Evolutionary conservation across 2,888 invertebrate genomes (phyloP), one percentile per base, ranked within the genome.

Genomic region (Callinectes sapidus): DNA sequence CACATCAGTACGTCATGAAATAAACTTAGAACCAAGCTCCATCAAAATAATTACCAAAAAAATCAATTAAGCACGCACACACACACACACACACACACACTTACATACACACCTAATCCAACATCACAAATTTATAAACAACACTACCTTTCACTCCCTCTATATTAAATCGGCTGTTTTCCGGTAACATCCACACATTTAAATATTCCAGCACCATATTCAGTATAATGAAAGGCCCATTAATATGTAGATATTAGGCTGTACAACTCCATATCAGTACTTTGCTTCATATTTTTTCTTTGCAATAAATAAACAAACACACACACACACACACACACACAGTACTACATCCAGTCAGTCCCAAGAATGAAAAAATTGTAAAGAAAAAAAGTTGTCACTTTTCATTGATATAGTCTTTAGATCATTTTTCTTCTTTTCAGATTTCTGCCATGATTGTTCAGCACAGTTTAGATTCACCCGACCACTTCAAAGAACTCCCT

Each of bases 61-160:
- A 39, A 39, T 85, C 23, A 18, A 8, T 18, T 0, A 85, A 2
- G 18, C 85, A 85, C 85, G 35, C 89, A 55, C 90, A 90, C 81
- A 81, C 81, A 89, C 89, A 32, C 71, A 66, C 71, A 66, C 66
- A 89, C 71, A 89, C 66, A 66, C 42, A 71, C 89, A 66, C 89
- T 71, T 71, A 61, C 71, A n/a, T 16, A 18, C 2, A 54, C 54
- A 48, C n/a, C n/a, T 55, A 28, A 88, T 42, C 16, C n/a, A 88
- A 23, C 61, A 32, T n/a, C n/a, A 42, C 13, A 16, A 87, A 35
- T 3, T 8, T 23, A 23, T 48, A 87, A 14, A 87, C 54, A 88
- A n/a, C 23, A 18, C n/a, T 48, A 48, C 88, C n/a, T 89, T 28
- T 10, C 48, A 32, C 55, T 18, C 89, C 28, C 16, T 48, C 35